These are phyloP conservation scores for Craseonycteris thonglongyai DNA, from an alignment of 2,113 vertebrate genomes.

Conservation along the genomic window DNA sequence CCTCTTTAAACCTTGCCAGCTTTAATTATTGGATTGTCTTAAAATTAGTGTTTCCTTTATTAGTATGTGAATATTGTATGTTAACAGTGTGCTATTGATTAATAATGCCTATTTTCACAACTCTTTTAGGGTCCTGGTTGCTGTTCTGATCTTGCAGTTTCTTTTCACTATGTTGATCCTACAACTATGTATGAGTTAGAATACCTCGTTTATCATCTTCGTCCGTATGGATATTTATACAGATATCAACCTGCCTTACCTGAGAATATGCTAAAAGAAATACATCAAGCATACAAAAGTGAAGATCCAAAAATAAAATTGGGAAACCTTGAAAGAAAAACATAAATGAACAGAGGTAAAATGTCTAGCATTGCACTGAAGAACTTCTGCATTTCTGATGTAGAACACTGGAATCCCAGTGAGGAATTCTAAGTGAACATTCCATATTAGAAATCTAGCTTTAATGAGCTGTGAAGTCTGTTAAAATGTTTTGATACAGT, in stretches of 20 bases:
- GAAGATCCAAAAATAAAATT: slow-evolving; percentile 72
- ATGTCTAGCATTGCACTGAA: slow-evolving; percentile 45
- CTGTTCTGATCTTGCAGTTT: slow-evolving; percentile 89
- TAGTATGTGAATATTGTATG: not conserved
- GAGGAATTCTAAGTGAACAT: slow-evolving; percentile 42
- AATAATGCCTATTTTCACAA: slow-evolving; percentile 33
- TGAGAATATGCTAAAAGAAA: slow-evolving; percentile 67
- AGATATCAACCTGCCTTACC: slow-evolving; percentile 82
- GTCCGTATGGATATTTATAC: slow-evolving; percentile 90
- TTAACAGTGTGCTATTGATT: not conserved
- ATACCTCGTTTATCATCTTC: slow-evolving; percentile 89
- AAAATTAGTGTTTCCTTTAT: slow-evolving; percentile 5
- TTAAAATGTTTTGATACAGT: slow-evolving; percentile 66
- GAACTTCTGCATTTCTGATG: slow-evolving; percentile 33
- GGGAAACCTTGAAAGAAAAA: slow-evolving; percentile 62
- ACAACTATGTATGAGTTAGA: slow-evolving; percentile 87
- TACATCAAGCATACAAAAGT: slow-evolving; percentile 65
- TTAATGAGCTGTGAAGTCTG: slow-evolving; percentile 66
- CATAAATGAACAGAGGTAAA: slow-evolving; percentile 6
- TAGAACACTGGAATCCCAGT: slow-evolving; percentile 48
- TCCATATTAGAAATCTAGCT: slow-evolving; percentile 51
- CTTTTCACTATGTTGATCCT: slow-evolving; percentile 89
- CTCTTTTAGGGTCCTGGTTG: slow-evolving; percentile 88
- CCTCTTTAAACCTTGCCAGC: slow-evolving; percentile 16
- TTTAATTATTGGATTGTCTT: not conserved